Evolutionary conservation across 2,888 invertebrate species (phyloP).

Genomic region (Pteria penguin): DNA sequence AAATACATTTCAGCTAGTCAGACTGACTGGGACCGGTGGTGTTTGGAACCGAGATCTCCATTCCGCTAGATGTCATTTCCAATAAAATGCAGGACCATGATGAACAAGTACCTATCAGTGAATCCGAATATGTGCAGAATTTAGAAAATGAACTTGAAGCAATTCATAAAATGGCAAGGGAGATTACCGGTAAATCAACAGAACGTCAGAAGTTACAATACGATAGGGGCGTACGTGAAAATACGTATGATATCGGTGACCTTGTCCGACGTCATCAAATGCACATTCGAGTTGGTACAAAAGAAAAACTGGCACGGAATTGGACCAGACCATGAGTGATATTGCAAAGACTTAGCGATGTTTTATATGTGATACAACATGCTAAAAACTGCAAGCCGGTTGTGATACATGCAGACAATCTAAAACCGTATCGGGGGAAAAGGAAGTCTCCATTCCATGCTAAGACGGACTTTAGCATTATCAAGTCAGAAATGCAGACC

Average conservation of each 20-base stretch:
- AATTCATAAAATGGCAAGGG: no score
- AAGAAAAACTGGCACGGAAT: constrained; percentile 1
- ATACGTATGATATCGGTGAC: not conserved
- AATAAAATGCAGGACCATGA: not conserved
- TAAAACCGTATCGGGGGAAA: no score
- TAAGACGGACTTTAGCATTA: no score
- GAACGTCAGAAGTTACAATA: not conserved
- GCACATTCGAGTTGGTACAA: not conserved
- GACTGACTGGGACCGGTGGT: constrained; percentile 19
- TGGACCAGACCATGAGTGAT: no score
- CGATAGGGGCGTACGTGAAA: not conserved
- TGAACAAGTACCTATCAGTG: not conserved
- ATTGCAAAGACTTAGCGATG: no score
- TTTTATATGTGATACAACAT: no score
- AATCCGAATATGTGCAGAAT: not conserved
- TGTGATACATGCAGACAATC: no score
- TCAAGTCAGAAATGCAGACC: no score
- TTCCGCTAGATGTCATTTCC: not conserved
- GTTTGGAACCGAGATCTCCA: not conserved
- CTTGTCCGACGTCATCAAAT: not conserved
- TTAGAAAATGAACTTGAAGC: not conserved
- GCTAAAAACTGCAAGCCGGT: no score
- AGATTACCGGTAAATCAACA: not conserved
- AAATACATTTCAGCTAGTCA: constrained; percentile 18
- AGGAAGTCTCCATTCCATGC: no score